Conservation (phyloP, 2,113 vertebrate genomes). For the Python bivittatus region DNA sequence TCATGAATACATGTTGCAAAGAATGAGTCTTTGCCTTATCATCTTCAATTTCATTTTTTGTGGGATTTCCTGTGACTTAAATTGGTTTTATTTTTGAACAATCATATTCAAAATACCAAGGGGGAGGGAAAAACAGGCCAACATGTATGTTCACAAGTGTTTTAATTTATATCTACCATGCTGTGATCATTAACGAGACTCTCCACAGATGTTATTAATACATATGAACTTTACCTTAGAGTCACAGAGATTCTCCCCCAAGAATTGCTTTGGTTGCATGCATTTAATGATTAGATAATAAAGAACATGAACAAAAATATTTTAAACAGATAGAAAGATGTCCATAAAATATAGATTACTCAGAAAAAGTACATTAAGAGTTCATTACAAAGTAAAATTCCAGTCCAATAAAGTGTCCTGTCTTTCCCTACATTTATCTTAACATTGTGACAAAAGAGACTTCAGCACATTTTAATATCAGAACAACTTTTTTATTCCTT, state of each 20-base stretch:
- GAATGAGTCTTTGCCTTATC: not conserved
- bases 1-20: not conserved
- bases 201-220: conserved; percentile 59
- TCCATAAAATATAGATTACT: conserved; percentile 17
- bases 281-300: conserved; percentile 50
- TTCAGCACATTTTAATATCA: not conserved
- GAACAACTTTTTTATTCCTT: not conserved
- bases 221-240: conserved; percentile 67
- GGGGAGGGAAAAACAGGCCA: not conserved
- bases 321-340: conserved; percentile 9
- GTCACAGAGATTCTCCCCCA: conserved; percentile 48
- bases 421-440: not conserved
- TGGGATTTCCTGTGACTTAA: not conserved
- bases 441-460: not conserved
- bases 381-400: conserved; percentile 14
- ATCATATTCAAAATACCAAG: not conserved
- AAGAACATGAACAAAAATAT: conserved; percentile 21
- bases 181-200: conserved; percentile 72
- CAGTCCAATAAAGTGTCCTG: not conserved
- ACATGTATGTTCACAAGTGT: conserved; percentile 34
- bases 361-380: not conserved
- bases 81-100: not conserved
- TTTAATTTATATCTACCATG: conserved; percentile 48
- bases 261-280: conserved; percentile 39
- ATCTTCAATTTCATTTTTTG: not conserved